Conservation (phyloP, 1,140 invertebrate genomes). For the Cydia splendana region DNA sequence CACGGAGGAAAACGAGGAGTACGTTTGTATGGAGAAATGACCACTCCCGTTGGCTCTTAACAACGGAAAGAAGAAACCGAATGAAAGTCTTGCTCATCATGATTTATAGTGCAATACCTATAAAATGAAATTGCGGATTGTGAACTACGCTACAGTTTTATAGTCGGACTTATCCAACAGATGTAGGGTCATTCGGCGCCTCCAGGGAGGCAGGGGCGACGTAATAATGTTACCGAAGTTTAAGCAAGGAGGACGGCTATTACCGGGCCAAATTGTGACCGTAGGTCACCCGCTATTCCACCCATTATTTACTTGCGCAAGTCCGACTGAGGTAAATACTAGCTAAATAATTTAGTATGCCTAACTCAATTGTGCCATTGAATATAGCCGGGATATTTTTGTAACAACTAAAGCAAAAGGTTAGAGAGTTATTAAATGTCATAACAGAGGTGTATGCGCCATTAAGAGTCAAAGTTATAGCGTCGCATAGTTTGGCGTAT, state of each 20-base stretch:
- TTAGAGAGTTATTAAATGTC: conserved; percentile 46
- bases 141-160: conserved; percentile 62
- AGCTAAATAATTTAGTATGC: conserved; percentile 61
- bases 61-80: conserved; percentile 46
- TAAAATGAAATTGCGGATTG: conserved; percentile 68
- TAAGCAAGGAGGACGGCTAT: conserved; percentile 61
- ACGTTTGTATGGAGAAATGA: too few species aligned
- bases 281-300: conserved; percentile 53
- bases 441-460: conserved; percentile 57
- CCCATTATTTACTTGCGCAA: conserved; percentile 60
- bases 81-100: conserved; percentile 50
- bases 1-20: too few species aligned
- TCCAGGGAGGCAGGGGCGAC: conserved; percentile 61
- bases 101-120: conserved; percentile 64
- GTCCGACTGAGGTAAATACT: conserved; percentile 61
- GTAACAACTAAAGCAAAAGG: conserved; percentile 36
- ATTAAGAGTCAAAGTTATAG: conserved; percentile 62
- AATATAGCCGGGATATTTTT: conserved; percentile 44
- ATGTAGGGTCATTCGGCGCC: conserved; percentile 65
- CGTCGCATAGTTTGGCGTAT: conserved; percentile 45
- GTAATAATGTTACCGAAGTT: conserved; percentile 73
- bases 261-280: conserved; percentile 65
- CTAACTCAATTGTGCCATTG: conserved; percentile 47
- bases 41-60: too few species aligned
- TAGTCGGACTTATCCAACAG: conserved; percentile 59